Percentiles rank a stretch among this genome's conserved stretches.
These are phyloP conservation scores for Speoplatyrhinus poulsoni DNA, from an alignment of 2,113 vertebrate species.

Conservation along the genomic window DNA sequence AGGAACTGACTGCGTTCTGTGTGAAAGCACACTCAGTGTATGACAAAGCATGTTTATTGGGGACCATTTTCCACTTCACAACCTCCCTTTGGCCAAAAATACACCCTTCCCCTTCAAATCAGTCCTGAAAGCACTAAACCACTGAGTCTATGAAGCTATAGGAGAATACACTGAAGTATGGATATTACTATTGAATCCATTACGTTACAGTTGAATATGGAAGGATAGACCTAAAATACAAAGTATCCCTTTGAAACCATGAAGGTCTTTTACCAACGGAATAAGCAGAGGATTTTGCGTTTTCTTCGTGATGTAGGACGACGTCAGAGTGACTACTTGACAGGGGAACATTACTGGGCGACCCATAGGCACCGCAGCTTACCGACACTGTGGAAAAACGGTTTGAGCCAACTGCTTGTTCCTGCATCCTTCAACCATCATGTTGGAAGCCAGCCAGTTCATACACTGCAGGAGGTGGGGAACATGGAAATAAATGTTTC, in stretches of 20 bases:
- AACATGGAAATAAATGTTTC: conserved; percentile 47
- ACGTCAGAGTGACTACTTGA: conserved; percentile 34
- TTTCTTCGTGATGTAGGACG: conserved; percentile 11
- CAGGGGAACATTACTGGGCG: conserved; percentile 41
- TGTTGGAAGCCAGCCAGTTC: conserved; percentile 51
- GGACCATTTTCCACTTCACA: too few species aligned
- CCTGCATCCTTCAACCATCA: conserved; percentile 43
- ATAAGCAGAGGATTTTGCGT: too few species aligned
- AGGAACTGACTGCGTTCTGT: too few species aligned
- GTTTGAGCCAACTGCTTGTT: conserved; percentile 39
- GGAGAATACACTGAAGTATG: background rate
- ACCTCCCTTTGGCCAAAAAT: too few species aligned
- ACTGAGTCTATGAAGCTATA: conserved; percentile 11
- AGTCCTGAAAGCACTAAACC: too few species aligned
- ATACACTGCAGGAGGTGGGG: conserved; percentile 55
- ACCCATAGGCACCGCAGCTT: conserved; percentile 45
- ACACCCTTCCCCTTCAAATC: too few species aligned
- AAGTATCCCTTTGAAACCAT: conserved; percentile 15
- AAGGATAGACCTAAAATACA: conserved; percentile 13
- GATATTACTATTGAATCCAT: too few species aligned
- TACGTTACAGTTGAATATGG: too few species aligned
- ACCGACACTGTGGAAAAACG: conserved; percentile 58
- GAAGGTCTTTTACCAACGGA: conserved; percentile 9
- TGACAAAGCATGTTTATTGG: too few species aligned
- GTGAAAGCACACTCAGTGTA: too few species aligned